A percentile compares a stretch with the other conserved stretches of the same genome.
Evolutionary conservation across 2,113 vertebrate genomes (phyloP).

Genomic region (Vidua macroura): DNA sequence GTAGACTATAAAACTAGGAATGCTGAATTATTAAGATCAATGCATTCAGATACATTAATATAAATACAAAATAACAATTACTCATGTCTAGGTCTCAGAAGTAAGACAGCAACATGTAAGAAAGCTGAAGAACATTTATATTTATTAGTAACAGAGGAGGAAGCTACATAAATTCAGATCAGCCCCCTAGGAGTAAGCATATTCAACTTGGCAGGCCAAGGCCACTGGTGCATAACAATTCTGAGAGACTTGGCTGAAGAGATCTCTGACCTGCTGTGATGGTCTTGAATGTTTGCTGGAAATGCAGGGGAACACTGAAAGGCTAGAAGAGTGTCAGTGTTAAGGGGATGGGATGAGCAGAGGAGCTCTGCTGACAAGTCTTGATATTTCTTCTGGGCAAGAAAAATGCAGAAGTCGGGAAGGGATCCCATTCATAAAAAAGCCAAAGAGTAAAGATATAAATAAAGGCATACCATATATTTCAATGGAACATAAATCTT

Average conservation of each 20-base stretch:
- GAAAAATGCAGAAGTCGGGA: background rate
- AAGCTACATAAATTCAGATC: slow-evolving; percentile 23
- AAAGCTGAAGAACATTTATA: slow-evolving; percentile 4
- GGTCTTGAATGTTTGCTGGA: background rate
- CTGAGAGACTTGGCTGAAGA: slow-evolving; percentile 36
- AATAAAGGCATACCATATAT: background rate
- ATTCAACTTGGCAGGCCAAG: slow-evolving; percentile 24
- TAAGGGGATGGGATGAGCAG: background rate
- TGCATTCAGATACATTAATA: background rate
- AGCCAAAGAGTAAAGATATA: background rate
- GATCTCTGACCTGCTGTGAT: slow-evolving; percentile 35
- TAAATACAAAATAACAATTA: background rate
- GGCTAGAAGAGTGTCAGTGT: background rate
- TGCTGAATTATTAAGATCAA: background rate
- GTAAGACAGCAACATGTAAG: background rate
- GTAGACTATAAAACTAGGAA: slow-evolving; percentile 15
- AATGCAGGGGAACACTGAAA: background rate
- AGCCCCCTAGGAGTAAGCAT: slow-evolving; percentile 17
- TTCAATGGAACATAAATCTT: slow-evolving; percentile 6
- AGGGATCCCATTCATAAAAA: slow-evolving; percentile 14
- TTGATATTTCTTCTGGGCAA: background rate
- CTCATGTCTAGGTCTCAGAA: slow-evolving; percentile 7
- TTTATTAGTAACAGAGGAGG: slow-evolving; percentile 50
- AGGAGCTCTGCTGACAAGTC: background rate
- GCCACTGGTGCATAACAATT: background rate